Base-by-base conservation (phyloP, 2,888 invertebrate genomes). In the Andrena marginata region DNA sequence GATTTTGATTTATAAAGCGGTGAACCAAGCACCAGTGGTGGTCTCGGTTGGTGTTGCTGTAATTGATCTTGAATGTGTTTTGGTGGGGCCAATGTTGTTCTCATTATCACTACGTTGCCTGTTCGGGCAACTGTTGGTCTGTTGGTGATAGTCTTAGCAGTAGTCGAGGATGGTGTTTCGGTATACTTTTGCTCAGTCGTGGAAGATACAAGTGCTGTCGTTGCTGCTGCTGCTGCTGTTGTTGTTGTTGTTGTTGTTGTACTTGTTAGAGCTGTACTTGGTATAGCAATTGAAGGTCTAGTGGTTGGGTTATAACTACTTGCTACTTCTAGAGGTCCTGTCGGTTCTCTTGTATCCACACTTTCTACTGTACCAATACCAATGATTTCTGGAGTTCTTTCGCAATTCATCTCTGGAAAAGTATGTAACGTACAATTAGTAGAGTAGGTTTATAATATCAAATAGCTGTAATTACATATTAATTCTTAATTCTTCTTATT, bases 1-100 rank as follows among this genome's bases (percentile, higher is more conserved):
- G 96, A 95, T 89, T 96, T 97, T 2, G 95, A 93, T 83, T 95
- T 95, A 84, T 95, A 95, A 23, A 92, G 96, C 7, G 96, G 96
- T 90, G 96, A 97, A 81, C 96, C 97, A 94, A 97, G 95, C 6
- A 97, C 96, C 82, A 97, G 94, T 0, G 97, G 96, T 26, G 97
- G 97, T 76, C 96, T 95, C 0, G 92, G 93, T 89, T 96, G 96
- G 88, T 95, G 95, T 71, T 93, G 93, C 16, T 89, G 89, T n/a
- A 84, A 65, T 13, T 89, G 90, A 29, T 87, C 90, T 35, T 89
- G 89, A 23, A 81, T 13, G 26, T 85, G 85, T 69, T 89, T 90
- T 0, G 87, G 77, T 0, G 93, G 89, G 0, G 90, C 81, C 1
- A 90, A 87, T 0, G 93, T 92, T 7, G 94, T 93, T 49, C 93